phyloP scores from a whole-genome alignment of 2,113 vertebrate species.

The Albula goreensis region DNA sequence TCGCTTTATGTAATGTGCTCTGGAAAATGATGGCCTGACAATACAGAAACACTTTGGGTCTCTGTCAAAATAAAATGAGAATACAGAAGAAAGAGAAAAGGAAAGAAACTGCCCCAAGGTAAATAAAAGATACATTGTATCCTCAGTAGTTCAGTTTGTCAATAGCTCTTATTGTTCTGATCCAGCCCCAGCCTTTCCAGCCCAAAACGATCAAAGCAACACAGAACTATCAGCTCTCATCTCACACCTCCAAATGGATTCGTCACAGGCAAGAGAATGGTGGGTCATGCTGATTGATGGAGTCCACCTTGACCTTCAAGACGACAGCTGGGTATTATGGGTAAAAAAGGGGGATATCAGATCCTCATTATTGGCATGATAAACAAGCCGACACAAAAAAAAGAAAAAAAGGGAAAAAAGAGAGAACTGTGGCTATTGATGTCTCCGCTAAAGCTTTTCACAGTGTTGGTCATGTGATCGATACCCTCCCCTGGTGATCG shows the following conservation, averaged over 20 bases:
- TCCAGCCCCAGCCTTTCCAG: neutral
- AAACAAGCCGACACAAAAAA: neutral
- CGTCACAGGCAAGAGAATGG: neutral
- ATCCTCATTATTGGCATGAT: neutral
- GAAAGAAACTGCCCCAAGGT: neutral
- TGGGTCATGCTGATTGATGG: neutral
- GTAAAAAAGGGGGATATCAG: neutral
- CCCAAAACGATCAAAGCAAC: neutral
- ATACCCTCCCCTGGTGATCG: neutral
- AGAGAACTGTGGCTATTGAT: too few relatives aligned
- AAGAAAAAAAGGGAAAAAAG: neutral
- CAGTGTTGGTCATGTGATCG: neutral
- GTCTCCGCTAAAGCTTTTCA: neutral
- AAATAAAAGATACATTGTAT: neutral
- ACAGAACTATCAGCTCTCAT: neutral
- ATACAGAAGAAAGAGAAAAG: neutral
- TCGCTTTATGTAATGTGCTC: too few relatives aligned
- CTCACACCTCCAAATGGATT: neutral
- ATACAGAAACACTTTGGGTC: too few relatives aligned
- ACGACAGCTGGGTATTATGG: neutral
- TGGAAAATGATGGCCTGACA: too few relatives aligned
- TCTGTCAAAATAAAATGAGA: neutral
- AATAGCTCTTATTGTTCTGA: neutral
- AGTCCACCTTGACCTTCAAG: neutral
- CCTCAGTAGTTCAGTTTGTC: neutral